Evolutionary conservation across 1,140 invertebrate species (phyloP).

Genomic region (Pygmarrhopalites habei): DNA sequence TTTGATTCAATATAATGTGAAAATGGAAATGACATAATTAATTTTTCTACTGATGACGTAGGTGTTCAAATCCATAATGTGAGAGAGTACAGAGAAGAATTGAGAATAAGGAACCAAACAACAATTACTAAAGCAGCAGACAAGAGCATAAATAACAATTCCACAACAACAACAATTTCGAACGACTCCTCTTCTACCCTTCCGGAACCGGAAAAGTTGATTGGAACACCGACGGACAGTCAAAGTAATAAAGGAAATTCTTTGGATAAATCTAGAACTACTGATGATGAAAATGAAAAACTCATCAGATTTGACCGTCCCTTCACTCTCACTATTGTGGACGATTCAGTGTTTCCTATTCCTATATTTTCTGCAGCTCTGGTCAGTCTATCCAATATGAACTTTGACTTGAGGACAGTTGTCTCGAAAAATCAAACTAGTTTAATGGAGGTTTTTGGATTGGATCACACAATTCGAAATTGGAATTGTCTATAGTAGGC

Average conservation of each 20-base stretch:
- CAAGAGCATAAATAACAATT: not conserved
- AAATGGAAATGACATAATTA: not conserved
- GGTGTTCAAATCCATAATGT: slow-evolving; percentile 16
- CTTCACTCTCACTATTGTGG: slow-evolving; percentile 18
- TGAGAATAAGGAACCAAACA: not conserved
- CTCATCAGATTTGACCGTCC: slow-evolving; percentile 15
- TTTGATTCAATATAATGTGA: not conserved
- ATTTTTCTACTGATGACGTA: no score
- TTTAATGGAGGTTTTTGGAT: not conserved
- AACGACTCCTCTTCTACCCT: no score
- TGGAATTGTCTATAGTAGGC: slow-evolving; percentile 1
- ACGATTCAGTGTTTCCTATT: not conserved
- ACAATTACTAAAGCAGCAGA: not conserved
- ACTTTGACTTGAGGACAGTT: not conserved
- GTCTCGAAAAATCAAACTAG: not conserved
- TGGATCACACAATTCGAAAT: slow-evolving; percentile 1
- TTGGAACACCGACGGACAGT: no score
- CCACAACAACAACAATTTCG: not conserved
- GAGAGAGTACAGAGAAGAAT: slow-evolving; percentile 1
- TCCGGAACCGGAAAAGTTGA: no score
- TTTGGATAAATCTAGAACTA: no score
- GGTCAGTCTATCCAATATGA: not conserved
- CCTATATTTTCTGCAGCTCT: slow-evolving; percentile 6
- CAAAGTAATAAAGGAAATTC: no score
- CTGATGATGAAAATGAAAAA: not conserved